Evolutionary conservation across 2,113 vertebrate species (phyloP).

Genomic region (Orientallactaga bullata): DNA sequence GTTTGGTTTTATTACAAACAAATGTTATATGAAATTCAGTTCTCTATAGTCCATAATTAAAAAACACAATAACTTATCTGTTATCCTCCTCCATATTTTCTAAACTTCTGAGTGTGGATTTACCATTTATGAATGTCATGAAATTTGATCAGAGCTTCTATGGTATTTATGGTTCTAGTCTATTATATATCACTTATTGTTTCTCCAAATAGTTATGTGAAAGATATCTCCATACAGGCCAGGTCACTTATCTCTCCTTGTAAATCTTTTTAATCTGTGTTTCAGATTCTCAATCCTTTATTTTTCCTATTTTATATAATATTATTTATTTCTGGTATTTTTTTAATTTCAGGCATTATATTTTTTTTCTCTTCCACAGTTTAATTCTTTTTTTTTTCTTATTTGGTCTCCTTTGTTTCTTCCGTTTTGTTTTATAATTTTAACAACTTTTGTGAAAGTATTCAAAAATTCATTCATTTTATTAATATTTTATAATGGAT

Average conservation of each 20-base stretch:
- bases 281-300: not conserved
- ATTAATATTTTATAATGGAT: not conserved
- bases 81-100: not conserved
- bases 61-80: not conserved
- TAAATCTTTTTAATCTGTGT: not conserved
- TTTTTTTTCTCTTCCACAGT: too few species aligned
- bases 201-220: not conserved
- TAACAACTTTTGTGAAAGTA: not conserved
- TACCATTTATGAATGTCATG: conserved; percentile 7
- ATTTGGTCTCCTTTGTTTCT: too few species aligned
- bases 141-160: not conserved
- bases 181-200: not conserved
- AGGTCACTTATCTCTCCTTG: not conserved
- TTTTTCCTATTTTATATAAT: not conserved
- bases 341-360: too few species aligned
- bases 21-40: not conserved
- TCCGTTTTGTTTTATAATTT: not conserved
- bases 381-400: too few species aligned
- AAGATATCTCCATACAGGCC: not conserved
- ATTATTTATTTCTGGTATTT: too few species aligned
- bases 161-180: not conserved
- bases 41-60: not conserved
- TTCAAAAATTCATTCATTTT: not conserved
- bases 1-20: not conserved
- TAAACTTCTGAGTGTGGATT: not conserved